These are phyloP conservation scores for Ptyas mucosa DNA, from an alignment of 2,113 vertebrate genomes.

Conservation along the genomic window DNA sequence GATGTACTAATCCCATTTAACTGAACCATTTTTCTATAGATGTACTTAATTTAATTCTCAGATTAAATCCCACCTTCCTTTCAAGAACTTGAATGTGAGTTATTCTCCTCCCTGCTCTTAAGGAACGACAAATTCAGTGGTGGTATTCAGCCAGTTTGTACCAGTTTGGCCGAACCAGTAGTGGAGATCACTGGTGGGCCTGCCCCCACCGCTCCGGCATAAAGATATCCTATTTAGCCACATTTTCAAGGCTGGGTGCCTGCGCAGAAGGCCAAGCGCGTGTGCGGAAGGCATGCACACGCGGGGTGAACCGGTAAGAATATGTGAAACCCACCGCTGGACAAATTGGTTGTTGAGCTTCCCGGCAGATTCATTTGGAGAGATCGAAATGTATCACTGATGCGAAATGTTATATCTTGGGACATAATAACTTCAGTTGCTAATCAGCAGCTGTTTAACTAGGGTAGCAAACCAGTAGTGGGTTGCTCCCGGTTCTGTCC, in stretches of 20 bases:
- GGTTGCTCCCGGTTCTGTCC: no score
- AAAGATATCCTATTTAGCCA: no score
- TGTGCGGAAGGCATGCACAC: no score
- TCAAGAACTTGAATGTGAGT: not conserved
- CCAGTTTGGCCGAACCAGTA: no score
- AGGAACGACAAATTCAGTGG: not conserved
- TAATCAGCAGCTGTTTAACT: not conserved
- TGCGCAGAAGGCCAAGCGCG: no score
- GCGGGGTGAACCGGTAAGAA: no score
- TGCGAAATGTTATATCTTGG: not conserved
- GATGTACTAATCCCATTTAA: not conserved
- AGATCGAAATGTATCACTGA: not conserved
- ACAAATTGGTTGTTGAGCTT: not conserved
- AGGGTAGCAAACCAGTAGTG: not conserved
- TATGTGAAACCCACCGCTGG: no score
- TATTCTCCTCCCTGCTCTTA: not conserved
- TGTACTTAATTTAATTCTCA: not conserved
- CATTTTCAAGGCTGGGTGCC: no score
- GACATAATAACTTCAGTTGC: not conserved
- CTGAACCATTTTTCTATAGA: not conserved
- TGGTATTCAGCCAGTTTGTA: no score
- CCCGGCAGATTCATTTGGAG: not conserved
- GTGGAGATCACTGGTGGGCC: no score
- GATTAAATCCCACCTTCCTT: not conserved
- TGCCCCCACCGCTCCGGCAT: no score